Percentiles rank a stretch among this genome's conserved stretches.
These are phyloP conservation scores for Scaptomyza caliginosa DNA, from an alignment of 2,888 invertebrate genomes.

Conservation along the genomic window DNA sequence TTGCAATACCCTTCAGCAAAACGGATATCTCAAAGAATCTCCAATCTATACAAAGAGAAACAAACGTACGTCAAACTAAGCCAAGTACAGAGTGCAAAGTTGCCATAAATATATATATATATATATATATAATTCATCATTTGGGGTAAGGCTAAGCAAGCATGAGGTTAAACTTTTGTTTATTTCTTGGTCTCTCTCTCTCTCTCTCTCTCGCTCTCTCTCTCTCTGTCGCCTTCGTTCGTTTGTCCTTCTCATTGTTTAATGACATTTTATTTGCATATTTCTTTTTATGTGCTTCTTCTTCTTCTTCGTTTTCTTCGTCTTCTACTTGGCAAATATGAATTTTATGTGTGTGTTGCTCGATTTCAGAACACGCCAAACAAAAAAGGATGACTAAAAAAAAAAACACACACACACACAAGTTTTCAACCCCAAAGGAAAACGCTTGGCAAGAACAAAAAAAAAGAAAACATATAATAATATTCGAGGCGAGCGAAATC, in stretches of 20 bases:
- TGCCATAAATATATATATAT: background rate
- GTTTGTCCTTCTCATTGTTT: constrained; percentile 70
- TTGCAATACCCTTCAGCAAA: constrained; percentile 17
- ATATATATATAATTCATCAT: background rate
- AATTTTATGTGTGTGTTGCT: constrained; percentile 59
- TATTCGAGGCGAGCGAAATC: constrained; percentile 49
- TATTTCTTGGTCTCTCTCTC: constrained; percentile 26
- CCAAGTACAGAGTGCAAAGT: background rate
- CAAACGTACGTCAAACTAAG: background rate
- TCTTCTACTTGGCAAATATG: constrained; percentile 44
- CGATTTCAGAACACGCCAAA: constrained; percentile 58
- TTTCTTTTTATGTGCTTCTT: constrained; percentile 56
- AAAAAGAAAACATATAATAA: constrained; percentile 11
- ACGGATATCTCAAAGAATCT: background rate
- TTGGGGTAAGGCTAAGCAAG: constrained; percentile 2
- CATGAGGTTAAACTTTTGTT: constrained; percentile 22
- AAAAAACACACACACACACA: constrained; percentile 18
- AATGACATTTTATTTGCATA: constrained; percentile 76
- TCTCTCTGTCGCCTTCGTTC: constrained; percentile 12
- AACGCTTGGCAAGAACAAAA: constrained; percentile 21
- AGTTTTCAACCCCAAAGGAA: constrained; percentile 4
- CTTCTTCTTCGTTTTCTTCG: no score
- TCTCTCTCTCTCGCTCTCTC: constrained; percentile 17
- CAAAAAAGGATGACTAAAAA: constrained; percentile 27
- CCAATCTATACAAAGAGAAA: background rate